Percentiles rank a stretch among this genome's conserved stretches.
These are phyloP conservation scores for Drosophila melanica DNA, from an alignment of 1,140 invertebrate species.

Conservation along the genomic window DNA sequence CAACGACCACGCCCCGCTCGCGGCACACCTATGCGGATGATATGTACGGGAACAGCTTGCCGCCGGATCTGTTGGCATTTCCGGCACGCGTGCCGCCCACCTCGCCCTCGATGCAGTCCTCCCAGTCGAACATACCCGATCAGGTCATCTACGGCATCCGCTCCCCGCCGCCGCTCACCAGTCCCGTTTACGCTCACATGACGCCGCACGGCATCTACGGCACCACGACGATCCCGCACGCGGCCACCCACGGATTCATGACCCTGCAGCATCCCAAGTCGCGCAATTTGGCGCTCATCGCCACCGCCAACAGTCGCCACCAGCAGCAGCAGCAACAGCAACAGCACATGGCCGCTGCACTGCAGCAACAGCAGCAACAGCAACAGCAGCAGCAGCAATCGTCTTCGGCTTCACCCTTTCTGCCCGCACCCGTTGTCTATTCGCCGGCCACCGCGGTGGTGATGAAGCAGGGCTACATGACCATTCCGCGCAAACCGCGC, in stretches of 20 bases:
- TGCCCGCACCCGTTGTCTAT: slow-evolving; percentile 85
- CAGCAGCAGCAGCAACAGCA: slow-evolving; percentile 65
- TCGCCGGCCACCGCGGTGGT: slow-evolving; percentile 85
- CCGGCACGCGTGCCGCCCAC: slow-evolving; percentile 87
- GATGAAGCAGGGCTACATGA: slow-evolving; percentile 91
- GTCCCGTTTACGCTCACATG: slow-evolving; percentile 82
- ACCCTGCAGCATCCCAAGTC: slow-evolving; percentile 83
- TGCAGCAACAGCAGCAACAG: slow-evolving; percentile 84
- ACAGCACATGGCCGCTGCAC: slow-evolving; percentile 84
- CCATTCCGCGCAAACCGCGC: slow-evolving; percentile 92
- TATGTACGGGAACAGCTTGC: slow-evolving; percentile 83
- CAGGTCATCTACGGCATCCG: slow-evolving; percentile 80
- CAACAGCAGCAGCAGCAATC: slow-evolving; percentile 82
- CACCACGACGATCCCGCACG: slow-evolving; percentile 66
- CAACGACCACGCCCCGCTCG: slow-evolving; percentile 72
- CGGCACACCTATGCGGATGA: slow-evolving; percentile 81
- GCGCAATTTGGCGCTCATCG: slow-evolving; percentile 75
- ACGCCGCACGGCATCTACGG: slow-evolving; percentile 81
- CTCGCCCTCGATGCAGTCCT: slow-evolving; percentile 89
- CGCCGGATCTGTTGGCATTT: slow-evolving; percentile 92
- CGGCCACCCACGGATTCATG: slow-evolving; percentile 77
- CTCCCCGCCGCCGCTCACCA: slow-evolving; percentile 74
- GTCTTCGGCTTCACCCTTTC: slow-evolving; percentile 87
- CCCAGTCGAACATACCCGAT: slow-evolving; percentile 91
- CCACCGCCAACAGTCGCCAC: slow-evolving; percentile 85